A percentile compares a stretch with the other conserved stretches of the same genome.
phyloP scores from a whole-genome alignment of 2,113 vertebrate genomes.

The Balaeniceps rex region DNA sequence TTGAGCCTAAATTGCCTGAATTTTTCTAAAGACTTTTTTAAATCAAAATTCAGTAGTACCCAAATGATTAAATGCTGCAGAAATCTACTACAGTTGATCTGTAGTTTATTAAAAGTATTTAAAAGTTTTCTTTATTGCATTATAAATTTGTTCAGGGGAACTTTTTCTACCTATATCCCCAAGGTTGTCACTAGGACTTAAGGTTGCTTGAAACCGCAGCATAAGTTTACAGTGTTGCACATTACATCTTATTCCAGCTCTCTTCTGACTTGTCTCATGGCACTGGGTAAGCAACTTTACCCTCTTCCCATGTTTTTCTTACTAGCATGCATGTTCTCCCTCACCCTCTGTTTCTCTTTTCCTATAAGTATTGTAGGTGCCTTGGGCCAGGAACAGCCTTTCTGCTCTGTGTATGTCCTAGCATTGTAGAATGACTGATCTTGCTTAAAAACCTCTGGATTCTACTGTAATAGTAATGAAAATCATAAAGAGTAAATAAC shows the following conservation, averaged over 20 bases:
- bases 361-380: fast-evolving
- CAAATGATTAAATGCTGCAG: background rate
- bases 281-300: background rate
- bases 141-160: background rate
- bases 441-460: background rate
- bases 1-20: background rate
- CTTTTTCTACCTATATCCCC: background rate
- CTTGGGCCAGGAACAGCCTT: background rate
- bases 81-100: background rate
- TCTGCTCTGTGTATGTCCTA: background rate
- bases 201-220: background rate
- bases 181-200: background rate
- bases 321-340: background rate
- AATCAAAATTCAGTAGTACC: background rate
- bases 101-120: background rate
- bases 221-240: background rate
- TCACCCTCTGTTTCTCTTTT: background rate
- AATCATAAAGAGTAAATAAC: background rate
- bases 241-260: background rate
- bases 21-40: background rate
- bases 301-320: background rate
- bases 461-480: background rate
- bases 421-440: background rate
- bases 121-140: background rate
- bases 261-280: background rate